Base-by-base conservation (phyloP, 2,888 invertebrate species). In the Liodrosophila aerea region DNA sequence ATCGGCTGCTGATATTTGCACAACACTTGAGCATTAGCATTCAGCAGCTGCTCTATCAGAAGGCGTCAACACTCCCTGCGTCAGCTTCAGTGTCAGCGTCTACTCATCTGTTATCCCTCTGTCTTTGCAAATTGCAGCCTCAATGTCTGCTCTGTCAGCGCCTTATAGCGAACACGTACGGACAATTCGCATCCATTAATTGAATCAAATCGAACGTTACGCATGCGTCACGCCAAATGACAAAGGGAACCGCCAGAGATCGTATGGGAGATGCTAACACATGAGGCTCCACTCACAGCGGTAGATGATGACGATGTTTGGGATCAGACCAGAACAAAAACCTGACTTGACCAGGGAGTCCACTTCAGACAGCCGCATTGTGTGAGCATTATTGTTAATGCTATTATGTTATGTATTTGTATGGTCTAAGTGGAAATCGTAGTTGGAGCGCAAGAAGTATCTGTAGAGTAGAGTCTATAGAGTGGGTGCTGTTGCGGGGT, bases 121-220 rank as follows among this genome's bases (percentile, higher is more conserved):
- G 22, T 45, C 8, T 1, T 36, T 12, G 8, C 8, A 13, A 12
- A 2, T 13, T 53, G 52, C 22, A 51, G 58, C 47, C 58, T 47
- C 1, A 29, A 34, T 41, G 49, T 56, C 46, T 52, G 50, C 61
- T 50, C 46, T 22, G 11, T 45, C 47, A 46, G 44, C 47, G 13
- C 64, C 29, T 56, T 12, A 39, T 15, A 43, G 41, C 29, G 29
- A 58, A 51, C 86, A 81, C 81, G 81, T 80, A 80, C 64, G 67
- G 60, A 64, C 81, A 73, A 84, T 81, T 86, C 84, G 44, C 71
- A 63, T 66, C 82, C 81, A 84, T 84, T 84, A 76, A 85, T 85
- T 85, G 83, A 78, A 82, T 81, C 86, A 84, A 86, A 84, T 86
- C 85, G 85, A 82, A 85, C 85, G 78, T 80, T 86, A 82, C 82